Conservation (phyloP, 2,797 vertebrate species). For the Danio tinwini region DNA sequence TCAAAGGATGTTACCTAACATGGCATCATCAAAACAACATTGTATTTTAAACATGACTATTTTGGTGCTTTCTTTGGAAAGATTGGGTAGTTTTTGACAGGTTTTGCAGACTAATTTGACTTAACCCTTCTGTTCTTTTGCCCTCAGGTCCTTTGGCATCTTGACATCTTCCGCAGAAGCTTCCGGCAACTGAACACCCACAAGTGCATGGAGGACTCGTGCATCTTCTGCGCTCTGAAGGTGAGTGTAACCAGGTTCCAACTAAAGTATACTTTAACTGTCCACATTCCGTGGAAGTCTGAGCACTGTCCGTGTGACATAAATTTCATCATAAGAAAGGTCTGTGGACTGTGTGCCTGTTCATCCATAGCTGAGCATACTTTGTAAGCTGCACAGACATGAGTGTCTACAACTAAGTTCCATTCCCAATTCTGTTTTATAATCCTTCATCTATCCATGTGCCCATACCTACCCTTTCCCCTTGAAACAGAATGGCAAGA, state of each 20-base stretch:
- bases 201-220: conserved; percentile 99
- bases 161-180: conserved; percentile 97
- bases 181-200: conserved; percentile 95
- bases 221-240: conserved; percentile 98
- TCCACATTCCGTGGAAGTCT: no score
- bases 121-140: not conserved
- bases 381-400: no score
- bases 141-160: conserved; percentile 94
- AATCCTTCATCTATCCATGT: no score
- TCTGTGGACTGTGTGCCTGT: no score
- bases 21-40: conserved; percentile 2
- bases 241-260: conserved; percentile 70
- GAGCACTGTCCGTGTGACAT: no score
- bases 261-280: not conserved
- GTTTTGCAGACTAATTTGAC: not conserved
- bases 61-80: not conserved
- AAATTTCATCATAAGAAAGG: no score
- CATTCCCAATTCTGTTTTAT: no score
- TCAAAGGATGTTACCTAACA: not conserved
- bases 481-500: no score
- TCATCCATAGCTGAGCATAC: no score
- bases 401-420: no score
- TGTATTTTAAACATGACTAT: not conserved
- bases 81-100: not conserved
- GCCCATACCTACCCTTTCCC: no score